Percentiles rank a stretch among this genome's conserved stretches.
phyloP scores from a whole-genome alignment of 2,113 vertebrate species.

The Gopherus evgoodei region DNA sequence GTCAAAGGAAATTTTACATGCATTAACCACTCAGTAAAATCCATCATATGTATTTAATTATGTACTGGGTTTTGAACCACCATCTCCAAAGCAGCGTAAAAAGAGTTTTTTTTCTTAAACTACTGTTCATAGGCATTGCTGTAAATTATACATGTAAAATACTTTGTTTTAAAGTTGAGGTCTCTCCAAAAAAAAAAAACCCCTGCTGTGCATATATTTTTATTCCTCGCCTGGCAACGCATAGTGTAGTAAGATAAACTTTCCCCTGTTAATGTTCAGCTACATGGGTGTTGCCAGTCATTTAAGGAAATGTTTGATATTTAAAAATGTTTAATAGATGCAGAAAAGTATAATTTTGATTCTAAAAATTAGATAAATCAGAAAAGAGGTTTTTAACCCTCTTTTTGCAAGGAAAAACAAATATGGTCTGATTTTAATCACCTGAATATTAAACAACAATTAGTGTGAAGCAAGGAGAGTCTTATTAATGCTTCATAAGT shows the following conservation, averaged over 20 bases:
- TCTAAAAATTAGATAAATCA: conserved; percentile 16
- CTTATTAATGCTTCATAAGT: conserved; percentile 38
- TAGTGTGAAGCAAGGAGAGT: conserved; percentile 10
- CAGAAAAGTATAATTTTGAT: not conserved
- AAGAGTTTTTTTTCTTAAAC: conserved; percentile 41
- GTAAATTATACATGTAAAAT: conserved; percentile 20
- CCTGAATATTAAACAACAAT: conserved; percentile 14
- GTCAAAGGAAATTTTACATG: conserved; percentile 83
- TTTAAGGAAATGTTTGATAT: not conserved
- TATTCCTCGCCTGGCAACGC: not conserved
- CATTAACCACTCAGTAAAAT: conserved; percentile 79
- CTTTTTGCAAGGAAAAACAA: conserved; percentile 34
- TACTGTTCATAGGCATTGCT: conserved; percentile 27
- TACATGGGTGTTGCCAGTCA: not conserved
- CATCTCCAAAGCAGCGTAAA: conserved; percentile 55
- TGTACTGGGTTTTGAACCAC: conserved; percentile 73
- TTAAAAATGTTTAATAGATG: not conserved
- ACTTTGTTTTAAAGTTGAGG: not conserved
- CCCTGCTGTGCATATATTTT: not conserved
- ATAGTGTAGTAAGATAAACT: not conserved
- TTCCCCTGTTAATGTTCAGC: not conserved
- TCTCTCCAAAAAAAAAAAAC: not conserved
- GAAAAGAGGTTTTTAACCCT: conserved; percentile 29
- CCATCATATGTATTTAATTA: conserved; percentile 83
- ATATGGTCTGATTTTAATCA: conserved; percentile 31